Percentiles rank a stretch among this genome's conserved stretches.
These are phyloP conservation scores for Autographa pulchrina DNA, from an alignment of 2,888 invertebrate species.

Conservation along the genomic window DNA sequence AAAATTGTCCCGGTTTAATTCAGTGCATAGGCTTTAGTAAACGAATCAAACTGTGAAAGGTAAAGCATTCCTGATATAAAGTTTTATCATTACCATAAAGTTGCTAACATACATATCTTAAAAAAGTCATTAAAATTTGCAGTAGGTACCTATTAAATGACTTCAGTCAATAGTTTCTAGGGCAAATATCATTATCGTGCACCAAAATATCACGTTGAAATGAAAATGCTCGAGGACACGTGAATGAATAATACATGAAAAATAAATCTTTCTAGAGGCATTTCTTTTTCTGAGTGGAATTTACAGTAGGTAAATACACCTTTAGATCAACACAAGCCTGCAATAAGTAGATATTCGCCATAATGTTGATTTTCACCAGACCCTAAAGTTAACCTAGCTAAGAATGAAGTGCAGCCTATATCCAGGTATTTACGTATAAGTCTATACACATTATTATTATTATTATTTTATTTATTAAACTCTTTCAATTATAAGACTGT, in stretches of 20 bases:
- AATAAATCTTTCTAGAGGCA: slow-evolving; percentile 82
- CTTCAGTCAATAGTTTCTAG: slow-evolving; percentile 62
- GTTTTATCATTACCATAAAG: too few species aligned
- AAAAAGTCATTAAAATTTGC: background rate
- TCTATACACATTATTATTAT: too few species aligned
- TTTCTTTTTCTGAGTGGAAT: slow-evolving; percentile 78
- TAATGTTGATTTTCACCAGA: background rate
- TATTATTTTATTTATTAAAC: too few species aligned
- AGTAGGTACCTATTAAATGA: background rate
- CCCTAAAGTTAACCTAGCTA: background rate
- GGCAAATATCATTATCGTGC: slow-evolving; percentile 83
- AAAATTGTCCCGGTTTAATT: too few species aligned
- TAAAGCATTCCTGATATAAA: too few species aligned
- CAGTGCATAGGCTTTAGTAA: too few species aligned
- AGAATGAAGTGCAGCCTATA: background rate
- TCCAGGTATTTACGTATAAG: background rate
- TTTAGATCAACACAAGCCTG: slow-evolving; percentile 67
- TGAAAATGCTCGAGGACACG: slow-evolving; percentile 84
- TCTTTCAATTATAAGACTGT: too few species aligned
- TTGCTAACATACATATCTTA: background rate
- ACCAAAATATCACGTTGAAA: slow-evolving; percentile 82
- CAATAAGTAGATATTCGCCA: slow-evolving; percentile 45
- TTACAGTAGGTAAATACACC: slow-evolving; percentile 77
- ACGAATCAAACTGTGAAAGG: too few species aligned
- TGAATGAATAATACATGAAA: slow-evolving; percentile 88